phyloP scores from a whole-genome alignment of 2,888 invertebrate genomes.

The Drosophila macrospina region DNA sequence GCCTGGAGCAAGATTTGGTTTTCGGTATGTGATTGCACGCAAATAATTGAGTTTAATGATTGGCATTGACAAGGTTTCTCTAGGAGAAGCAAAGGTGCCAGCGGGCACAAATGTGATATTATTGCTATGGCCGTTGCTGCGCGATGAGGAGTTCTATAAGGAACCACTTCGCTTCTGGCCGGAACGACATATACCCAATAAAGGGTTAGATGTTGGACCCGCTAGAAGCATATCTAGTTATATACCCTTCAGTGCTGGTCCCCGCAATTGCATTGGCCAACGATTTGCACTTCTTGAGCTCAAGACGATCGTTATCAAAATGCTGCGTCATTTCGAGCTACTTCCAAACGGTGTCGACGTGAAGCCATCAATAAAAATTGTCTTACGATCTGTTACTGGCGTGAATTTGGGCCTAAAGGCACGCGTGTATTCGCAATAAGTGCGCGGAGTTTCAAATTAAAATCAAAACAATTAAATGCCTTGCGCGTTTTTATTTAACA shows the following conservation, averaged over 20 bases:
- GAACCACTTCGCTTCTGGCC: conserved; percentile 81
- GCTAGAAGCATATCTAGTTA: conserved; percentile 64
- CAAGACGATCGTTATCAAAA: conserved; percentile 77
- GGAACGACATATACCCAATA: conserved; percentile 85
- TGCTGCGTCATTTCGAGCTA: conserved; percentile 78
- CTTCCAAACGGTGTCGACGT: conserved; percentile 78
- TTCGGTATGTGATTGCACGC: conserved; percentile 85
- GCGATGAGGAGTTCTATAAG: conserved; percentile 73
- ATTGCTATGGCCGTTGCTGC: conserved; percentile 78
- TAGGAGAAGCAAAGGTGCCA: conserved; percentile 62
- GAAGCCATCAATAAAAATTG: conserved; percentile 79
- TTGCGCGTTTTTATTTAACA: background rate
- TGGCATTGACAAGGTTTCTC: background rate
- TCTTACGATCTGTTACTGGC: conserved; percentile 82
- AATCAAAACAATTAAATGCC: background rate
- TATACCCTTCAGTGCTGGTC: conserved; percentile 85
- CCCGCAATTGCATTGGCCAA: conserved; percentile 86
- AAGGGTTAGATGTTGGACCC: conserved; percentile 44
- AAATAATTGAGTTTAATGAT: too few species aligned
- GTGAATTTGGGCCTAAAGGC: conserved; percentile 78
- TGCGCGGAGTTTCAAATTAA: background rate
- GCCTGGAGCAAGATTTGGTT: conserved; percentile 86
- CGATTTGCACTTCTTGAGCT: conserved; percentile 82
- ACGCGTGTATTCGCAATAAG: conserved; percentile 29
- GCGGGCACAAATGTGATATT: conserved; percentile 79